Conservation (phyloP, 2,797 vertebrate genomes). For the Periophthalmus magnuspinnatus region DNA sequence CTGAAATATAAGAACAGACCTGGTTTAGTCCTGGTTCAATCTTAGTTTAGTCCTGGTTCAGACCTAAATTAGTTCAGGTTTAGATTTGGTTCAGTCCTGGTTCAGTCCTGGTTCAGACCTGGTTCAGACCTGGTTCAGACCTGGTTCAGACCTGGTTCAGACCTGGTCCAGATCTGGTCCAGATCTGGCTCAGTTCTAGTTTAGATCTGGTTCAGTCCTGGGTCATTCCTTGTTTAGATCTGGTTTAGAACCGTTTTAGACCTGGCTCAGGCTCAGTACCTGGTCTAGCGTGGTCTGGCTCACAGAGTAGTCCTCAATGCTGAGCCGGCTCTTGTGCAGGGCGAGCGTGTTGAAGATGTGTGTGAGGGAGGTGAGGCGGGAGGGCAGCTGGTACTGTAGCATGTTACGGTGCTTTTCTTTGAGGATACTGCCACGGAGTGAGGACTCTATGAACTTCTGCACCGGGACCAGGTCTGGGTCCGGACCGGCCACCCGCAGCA, state of each 20-base stretch:
- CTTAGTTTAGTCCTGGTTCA: not conserved
- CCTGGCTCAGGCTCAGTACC: conserved; percentile 62
- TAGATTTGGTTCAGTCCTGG: not conserved
- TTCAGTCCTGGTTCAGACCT: conserved; percentile 87
- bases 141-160: not conserved
- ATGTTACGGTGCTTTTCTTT: conserved; percentile 95
- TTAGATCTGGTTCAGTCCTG: not conserved
- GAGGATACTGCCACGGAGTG: conserved; percentile 88
- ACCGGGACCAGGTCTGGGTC: conserved; percentile 88
- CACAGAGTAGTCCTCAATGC: conserved; percentile 96
- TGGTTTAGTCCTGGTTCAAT: not conserved
- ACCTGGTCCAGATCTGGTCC: not conserved
- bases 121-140: not conserved
- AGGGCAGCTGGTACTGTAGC: conserved; percentile 96
- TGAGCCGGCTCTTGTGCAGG: conserved; percentile 86
- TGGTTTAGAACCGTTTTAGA: not conserved
- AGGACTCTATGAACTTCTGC: conserved; percentile 91
- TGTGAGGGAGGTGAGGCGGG: conserved; percentile 86
- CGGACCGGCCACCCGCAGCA: conserved; percentile 89
- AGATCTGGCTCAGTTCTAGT: not conserved
- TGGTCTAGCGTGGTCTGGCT: conserved; percentile 98
- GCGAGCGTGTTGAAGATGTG: conserved; percentile 95
- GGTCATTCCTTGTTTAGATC: not conserved
- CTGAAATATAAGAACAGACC: conserved; percentile 61
- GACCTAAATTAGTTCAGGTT: not conserved